Evolutionary conservation across 2,888 invertebrate genomes (phyloP), one percentile per base, ranked within the genome.

Genomic region (Hyposoter didymator): DNA sequence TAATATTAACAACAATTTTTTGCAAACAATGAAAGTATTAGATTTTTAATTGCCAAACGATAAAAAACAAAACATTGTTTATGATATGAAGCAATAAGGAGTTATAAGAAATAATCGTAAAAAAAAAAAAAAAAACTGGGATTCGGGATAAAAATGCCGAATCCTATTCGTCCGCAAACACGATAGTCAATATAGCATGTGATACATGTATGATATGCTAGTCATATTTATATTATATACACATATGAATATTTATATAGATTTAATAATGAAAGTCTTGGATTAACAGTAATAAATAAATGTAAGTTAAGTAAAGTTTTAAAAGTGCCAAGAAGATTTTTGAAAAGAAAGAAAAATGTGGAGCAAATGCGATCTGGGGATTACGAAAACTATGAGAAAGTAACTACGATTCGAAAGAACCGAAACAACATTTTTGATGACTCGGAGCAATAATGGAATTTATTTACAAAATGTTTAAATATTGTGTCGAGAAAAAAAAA

Each of bases 161-260:
- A 87, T 91, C 90, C 91, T 67, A 49, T 78, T 76, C 90, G 92
- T 92, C 92, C 89, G 90, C 81, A 91, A 87, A 93, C 90, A 90
- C 91, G 93, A 94, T 94, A 94, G 93, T 94, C 93, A 94, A 94
- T 94, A 94, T 93, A 93, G 93, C 90, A 93, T 94, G 93, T 94
- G 93, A 94, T 93, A 94, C 89, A 90, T 93, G 91, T 91, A 89
- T 93, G 89, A 89, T 93, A 92, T 91, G 91, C 90, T 92, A 93
- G 91, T 92, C 91, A 89, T 92, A 90, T 91, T 92, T 90, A 91
- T 89, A 90, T 89, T 14, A 81, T 43, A 89, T 82, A 90, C 86
- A 85, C 82, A 89, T 85, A 87, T 82, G 84, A 82, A 90, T 79
- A 88, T 87, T 84, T 88, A 76, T 78, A 84, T 78, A 74, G 78